Base-by-base conservation (phyloP, 2,113 vertebrate species). In the Nycticebus coucang region DNA sequence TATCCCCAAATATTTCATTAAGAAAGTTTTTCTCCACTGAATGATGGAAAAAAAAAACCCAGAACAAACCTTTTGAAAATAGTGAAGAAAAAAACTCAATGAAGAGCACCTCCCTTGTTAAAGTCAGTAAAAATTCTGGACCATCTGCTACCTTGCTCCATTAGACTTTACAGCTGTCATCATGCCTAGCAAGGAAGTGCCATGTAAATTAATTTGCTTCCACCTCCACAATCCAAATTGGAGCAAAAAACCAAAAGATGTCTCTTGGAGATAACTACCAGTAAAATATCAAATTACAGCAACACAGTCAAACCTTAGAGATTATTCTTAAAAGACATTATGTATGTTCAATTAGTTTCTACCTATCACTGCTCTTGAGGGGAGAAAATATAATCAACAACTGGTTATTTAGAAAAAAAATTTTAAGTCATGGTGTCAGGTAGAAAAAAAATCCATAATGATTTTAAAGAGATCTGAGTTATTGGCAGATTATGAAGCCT, bases 391-490 rank as follows among this genome's bases (percentile, higher is more conserved):
- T 28, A 78, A 50, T 22, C 24, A 50, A 95, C 19, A 86, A 74
- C 1, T 41, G 13, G 33, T 78, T 87, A 82, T 60, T 94, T 69
- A 75, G 28, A 95, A 94, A 69, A 69, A 41, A 37, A 81, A 82
- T 93, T 96, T 64, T 84, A 93, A 74, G 17, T 89, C 75, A 87
- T 37, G 18, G 0, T 55, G 64, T 87, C 33, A 77, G 30, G 9
- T 79, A 5, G 57, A 53, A 87, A 62, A 95, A 87, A 69, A 78
- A 66, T 24, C 57, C 60, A 71, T 12, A 41, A 55, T 0, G 0
- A 92, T 72, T 96, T 93, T 55, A 41, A 96, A 95, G 94, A 24
- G 14, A 68, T 68, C 22, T 59, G 17, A 72, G 13, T 53, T 75
- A 84, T 2, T 66, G 85, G 95, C 50, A 95, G 71, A 85, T 41